Percentiles rank a stretch among this genome's conserved stretches.
phyloP scores from a whole-genome alignment of 2,797 vertebrate species.

The Chelmon rostratus region DNA sequence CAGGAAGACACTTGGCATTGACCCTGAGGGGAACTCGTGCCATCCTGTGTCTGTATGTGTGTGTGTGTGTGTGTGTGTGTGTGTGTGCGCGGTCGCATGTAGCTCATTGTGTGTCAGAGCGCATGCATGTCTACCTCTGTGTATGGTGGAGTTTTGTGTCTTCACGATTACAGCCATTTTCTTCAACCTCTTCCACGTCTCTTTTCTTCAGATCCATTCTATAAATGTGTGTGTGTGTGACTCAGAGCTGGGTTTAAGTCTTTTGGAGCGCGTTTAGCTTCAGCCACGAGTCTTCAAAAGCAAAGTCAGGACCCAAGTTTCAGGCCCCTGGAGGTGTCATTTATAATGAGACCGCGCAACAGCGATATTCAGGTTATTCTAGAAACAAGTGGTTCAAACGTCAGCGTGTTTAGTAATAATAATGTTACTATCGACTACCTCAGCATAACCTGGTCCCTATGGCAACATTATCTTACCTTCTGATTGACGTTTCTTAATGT shows the following conservation, averaged over 20 bases:
- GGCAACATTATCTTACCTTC: too few relatives aligned
- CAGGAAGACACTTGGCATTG: constrained; percentile 16
- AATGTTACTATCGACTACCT: too few relatives aligned
- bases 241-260: not conserved
- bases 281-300: not conserved
- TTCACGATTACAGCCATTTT: not conserved
- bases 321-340: not conserved
- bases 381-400: not conserved
- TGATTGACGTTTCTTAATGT: too few relatives aligned
- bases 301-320: not conserved
- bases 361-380: not conserved
- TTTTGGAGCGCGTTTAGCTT: not conserved
- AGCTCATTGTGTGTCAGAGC: constrained; percentile 1
- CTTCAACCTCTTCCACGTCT: not conserved
- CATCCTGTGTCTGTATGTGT: not conserved
- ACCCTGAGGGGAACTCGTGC: constrained; percentile 18
- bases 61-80: not conserved
- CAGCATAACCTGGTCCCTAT: too few relatives aligned
- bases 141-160: not conserved
- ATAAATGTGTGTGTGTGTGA: not conserved
- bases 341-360: not conserved
- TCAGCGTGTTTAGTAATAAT: too few relatives aligned
- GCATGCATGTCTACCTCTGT: not conserved
- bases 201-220: not conserved
- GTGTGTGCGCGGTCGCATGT: too few relatives aligned